Evolutionary conservation across 2,113 vertebrate species (phyloP).

Genomic region (Patagioenas fasciata): DNA sequence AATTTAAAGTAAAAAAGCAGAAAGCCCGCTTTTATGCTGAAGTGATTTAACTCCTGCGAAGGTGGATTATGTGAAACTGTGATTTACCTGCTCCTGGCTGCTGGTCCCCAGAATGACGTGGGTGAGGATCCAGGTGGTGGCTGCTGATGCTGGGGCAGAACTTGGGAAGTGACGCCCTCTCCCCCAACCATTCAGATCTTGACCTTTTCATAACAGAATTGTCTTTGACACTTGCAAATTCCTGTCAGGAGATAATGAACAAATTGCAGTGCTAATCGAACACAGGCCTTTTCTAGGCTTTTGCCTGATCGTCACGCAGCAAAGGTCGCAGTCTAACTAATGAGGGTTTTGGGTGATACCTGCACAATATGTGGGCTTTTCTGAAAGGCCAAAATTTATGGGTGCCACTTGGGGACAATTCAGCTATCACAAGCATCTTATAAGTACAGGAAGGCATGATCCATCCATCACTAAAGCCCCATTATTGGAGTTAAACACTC

Average conservation of each 20-base stretch:
- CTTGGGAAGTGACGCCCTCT: slow-evolving; percentile 64
- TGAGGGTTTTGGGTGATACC: slow-evolving; percentile 74
- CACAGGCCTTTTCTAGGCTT: slow-evolving; percentile 60
- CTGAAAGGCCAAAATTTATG: slow-evolving; percentile 76
- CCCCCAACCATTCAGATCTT: slow-evolving; percentile 31
- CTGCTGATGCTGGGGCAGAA: slow-evolving; percentile 39
- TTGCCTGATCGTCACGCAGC: slow-evolving; percentile 71
- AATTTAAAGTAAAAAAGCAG: slow-evolving; percentile 79
- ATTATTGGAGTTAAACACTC: slow-evolving; percentile 64
- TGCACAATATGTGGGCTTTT: slow-evolving; percentile 66
- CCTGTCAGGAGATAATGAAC: slow-evolving; percentile 77
- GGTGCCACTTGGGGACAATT: slow-evolving; percentile 72
- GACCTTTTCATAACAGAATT: slow-evolving; percentile 76
- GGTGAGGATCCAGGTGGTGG: background rate
- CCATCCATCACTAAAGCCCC: slow-evolving; percentile 58
- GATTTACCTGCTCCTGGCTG: slow-evolving; percentile 56
- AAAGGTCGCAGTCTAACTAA: slow-evolving; percentile 78
- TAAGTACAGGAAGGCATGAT: slow-evolving; percentile 56
- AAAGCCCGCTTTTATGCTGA: slow-evolving; percentile 74
- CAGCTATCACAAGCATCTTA: slow-evolving; percentile 59
- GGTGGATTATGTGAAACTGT: slow-evolving; percentile 64
- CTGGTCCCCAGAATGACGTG: background rate
- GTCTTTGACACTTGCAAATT: slow-evolving; percentile 76
- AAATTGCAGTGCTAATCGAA: slow-evolving; percentile 79
- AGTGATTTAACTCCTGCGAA: slow-evolving; percentile 77